These are phyloP conservation scores for Synergus gifuensis DNA, from an alignment of 2,888 invertebrate genomes.

Conservation along the genomic window DNA sequence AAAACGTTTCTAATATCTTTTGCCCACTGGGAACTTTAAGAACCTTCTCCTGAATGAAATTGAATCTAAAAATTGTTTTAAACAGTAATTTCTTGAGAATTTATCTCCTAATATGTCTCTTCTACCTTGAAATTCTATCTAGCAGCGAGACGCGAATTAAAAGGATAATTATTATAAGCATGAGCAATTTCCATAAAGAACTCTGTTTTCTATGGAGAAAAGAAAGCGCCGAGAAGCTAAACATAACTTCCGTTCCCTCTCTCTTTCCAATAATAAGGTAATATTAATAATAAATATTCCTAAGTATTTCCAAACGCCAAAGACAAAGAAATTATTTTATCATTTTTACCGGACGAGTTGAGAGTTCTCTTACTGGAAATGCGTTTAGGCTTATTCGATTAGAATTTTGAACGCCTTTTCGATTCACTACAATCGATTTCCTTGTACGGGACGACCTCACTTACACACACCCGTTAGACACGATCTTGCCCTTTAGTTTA, in stretches of 20 bases:
- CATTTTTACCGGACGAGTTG: not conserved
- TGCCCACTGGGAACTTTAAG: no score
- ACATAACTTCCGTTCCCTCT: not conserved
- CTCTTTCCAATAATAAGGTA: not conserved
- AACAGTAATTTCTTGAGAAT: not conserved
- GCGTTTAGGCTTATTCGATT: not conserved
- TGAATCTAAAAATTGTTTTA: no score
- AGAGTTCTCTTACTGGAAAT: not conserved
- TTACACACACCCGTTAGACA: constrained; percentile 24
- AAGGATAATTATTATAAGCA: constrained; percentile 1
- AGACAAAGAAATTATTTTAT: constrained; percentile 1
- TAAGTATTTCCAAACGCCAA: not conserved
- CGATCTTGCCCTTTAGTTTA: constrained; percentile 46
- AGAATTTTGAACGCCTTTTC: not conserved
- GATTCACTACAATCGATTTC: constrained; percentile 6
- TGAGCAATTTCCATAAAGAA: not conserved
- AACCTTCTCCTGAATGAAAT: no score
- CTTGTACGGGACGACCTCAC: not conserved
- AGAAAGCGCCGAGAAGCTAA: not conserved
- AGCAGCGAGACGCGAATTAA: not conserved
- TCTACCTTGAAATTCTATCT: not conserved
- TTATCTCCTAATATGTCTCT: not conserved
- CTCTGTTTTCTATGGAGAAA: not conserved
- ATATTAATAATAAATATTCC: not conserved
- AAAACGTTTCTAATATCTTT: no score